Evolutionary conservation across 2,888 invertebrate species (phyloP), one percentile per base, ranked within the genome.

Genomic region (Smittia sp.): DNA sequence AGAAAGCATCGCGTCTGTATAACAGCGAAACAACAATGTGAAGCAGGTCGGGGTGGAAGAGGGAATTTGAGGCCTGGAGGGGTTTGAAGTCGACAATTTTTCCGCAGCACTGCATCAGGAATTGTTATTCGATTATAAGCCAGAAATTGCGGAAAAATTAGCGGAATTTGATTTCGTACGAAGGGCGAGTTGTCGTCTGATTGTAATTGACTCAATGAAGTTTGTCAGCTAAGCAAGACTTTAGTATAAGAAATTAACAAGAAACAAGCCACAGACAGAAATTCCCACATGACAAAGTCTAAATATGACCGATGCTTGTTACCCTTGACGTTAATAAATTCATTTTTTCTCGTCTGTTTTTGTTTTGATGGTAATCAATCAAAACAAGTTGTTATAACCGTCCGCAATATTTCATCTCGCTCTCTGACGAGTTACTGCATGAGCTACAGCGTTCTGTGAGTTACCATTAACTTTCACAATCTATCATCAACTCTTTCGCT

Each of bases 61-160:
- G 58, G 58, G 58, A 58, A 18, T 58, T 18, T 58, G 25, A 70
- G 52, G 69, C 41, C 68, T 54, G 11, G 52, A 70, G 69, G 69
- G 69, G 69, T 54, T 70, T 70, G 69, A 25, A 70, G 69, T 70
- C 69, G 69, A 22, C 63, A 62, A 62, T 73, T 73, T 38, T 73
- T 58, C 72, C 72, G 39, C 72, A 62, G 65, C 24, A 46, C 63
- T 73, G 73, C 63, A 73, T 25, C 7, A 65, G 65, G 62, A 73
- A 73, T 73, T 73, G 66, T 67, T 72, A 81, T 81, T 82, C 79
- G 79, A 82, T 82, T 83, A 82, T 79, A 80, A 80, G 80, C 80
- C 65, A 58, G 54, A 82, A 82, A 83, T 82, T 83, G 82, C 81
- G 82, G 82, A 82, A 82, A 82, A 83, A 83, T 83, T 83, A 83